These are phyloP conservation scores for Proterorhinus semilunaris DNA, from an alignment of 2,113 vertebrate genomes.

Conservation along the genomic window DNA sequence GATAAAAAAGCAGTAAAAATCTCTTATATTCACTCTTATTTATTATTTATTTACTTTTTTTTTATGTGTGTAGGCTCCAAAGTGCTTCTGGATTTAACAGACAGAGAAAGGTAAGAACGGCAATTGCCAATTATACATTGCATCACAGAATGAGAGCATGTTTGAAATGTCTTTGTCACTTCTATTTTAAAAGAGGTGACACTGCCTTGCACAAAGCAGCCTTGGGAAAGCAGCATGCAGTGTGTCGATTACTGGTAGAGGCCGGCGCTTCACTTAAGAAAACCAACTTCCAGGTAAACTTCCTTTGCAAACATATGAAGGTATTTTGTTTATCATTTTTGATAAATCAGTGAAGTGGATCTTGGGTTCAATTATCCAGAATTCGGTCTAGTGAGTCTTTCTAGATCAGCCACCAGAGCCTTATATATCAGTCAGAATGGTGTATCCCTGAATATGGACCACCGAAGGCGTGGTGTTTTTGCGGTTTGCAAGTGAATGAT, in stretches of 20 bases:
- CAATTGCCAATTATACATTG: neutral
- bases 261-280: conserved; percentile 89
- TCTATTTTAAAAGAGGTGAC: conserved; percentile 81
- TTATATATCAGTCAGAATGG: neutral
- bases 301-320: neutral
- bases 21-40: neutral
- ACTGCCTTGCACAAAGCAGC: conserved; percentile 95
- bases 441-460: neutral
- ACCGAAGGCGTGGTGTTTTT: neutral
- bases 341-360: neutral
- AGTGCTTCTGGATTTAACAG: conserved; percentile 88
- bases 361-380: neutral
- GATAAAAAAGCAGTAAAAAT: neutral
- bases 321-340: too few relatives aligned
- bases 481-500: neutral
- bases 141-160: neutral
- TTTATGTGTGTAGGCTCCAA: conserved; percentile 79
- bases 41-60: conserved; percentile 22
- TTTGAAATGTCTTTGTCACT: neutral
- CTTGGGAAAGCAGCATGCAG: conserved; percentile 80
- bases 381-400: neutral
- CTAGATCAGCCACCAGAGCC: neutral
- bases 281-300: conserved; percentile 84
- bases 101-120: conserved; percentile 87
- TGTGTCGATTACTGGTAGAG: conserved; percentile 89